phyloP scores from a whole-genome alignment of 2,888 invertebrate genomes.

The Heteromyza rotundicornis region DNA sequence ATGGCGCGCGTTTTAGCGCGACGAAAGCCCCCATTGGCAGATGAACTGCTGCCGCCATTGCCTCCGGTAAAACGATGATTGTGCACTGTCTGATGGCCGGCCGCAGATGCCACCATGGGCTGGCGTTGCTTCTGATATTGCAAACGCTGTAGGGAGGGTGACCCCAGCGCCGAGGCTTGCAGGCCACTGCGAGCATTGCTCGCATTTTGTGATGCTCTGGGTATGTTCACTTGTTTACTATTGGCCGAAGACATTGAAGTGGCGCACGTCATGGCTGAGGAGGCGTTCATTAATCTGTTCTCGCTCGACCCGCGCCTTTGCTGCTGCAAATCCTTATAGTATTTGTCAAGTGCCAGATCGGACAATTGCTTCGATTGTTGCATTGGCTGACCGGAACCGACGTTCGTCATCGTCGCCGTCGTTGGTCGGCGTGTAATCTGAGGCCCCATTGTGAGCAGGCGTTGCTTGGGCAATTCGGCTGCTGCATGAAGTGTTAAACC shows the following conservation, averaged over 20 bases:
- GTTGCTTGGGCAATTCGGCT: slow-evolving; percentile 33
- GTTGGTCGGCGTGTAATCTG: slow-evolving; percentile 56
- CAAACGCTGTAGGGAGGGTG: slow-evolving; percentile 41
- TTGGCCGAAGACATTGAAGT: slow-evolving; percentile 15
- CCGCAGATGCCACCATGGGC: slow-evolving; percentile 49
- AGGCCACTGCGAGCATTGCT: slow-evolving; percentile 28
- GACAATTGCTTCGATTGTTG: slow-evolving; percentile 21
- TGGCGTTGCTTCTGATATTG: slow-evolving; percentile 61
- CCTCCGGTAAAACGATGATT: slow-evolving; percentile 52
- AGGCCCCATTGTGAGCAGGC: slow-evolving; percentile 43
- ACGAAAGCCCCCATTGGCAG: slow-evolving; percentile 54
- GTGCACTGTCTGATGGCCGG: slow-evolving; percentile 47
- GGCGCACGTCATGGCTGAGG: not conserved
- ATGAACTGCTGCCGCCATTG: slow-evolving; percentile 26
- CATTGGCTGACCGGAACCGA: slow-evolving; percentile 14
- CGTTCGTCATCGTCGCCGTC: slow-evolving; percentile 16
- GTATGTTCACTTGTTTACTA: slow-evolving; percentile 25
- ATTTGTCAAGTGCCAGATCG: slow-evolving; percentile 33
- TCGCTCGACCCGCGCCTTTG: slow-evolving; percentile 22
- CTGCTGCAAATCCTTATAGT: slow-evolving; percentile 41
- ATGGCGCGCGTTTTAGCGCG: slow-evolving; percentile 54
- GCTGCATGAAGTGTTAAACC: slow-evolving; percentile 39
- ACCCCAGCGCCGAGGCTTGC: slow-evolving; percentile 1
- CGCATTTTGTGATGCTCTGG: slow-evolving; percentile 26
- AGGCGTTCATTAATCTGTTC: not conserved